Percentiles rank a stretch among this genome's conserved stretches.
phyloP scores from a whole-genome alignment of 2,113 vertebrate genomes.

The Picathartes gymnocephalus region DNA sequence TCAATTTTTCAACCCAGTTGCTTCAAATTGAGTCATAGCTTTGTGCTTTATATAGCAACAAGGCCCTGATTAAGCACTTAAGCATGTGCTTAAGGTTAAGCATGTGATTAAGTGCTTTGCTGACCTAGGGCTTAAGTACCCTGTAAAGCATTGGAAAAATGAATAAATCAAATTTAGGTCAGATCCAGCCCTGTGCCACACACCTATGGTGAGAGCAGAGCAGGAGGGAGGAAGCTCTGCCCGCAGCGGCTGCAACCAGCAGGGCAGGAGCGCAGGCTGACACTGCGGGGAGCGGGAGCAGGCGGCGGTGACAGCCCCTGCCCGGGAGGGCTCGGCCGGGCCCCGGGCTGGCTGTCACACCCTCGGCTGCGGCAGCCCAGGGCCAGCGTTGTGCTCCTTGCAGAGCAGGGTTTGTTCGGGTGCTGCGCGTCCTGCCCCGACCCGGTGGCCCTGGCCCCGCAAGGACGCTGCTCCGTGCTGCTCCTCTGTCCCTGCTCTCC shows the following conservation, averaged over 20 bases:
- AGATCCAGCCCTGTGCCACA: background rate
- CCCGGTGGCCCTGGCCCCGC: background rate
- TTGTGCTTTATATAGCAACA: slow-evolving; percentile 46
- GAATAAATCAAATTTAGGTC: slow-evolving; percentile 65
- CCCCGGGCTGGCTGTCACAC: slow-evolving; percentile 35
- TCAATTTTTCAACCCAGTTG: background rate
- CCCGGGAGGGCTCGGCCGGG: background rate
- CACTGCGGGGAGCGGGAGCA: background rate
- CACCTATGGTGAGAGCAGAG: slow-evolving; percentile 13
- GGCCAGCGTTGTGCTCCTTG: background rate
- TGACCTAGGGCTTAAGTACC: slow-evolving; percentile 58
- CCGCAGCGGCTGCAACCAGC: background rate
- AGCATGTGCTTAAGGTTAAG: slow-evolving; percentile 66
- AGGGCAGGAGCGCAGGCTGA: slow-evolving; percentile 33
- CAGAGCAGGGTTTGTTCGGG: background rate
- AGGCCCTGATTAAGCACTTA: slow-evolving; percentile 60
- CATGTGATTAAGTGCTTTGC: slow-evolving; percentile 60
- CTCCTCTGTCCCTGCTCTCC: background rate
- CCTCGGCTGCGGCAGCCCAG: background rate
- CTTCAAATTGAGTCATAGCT: slow-evolving; percentile 25
- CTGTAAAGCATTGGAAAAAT: slow-evolving; percentile 52
- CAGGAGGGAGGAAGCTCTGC: slow-evolving; percentile 23
- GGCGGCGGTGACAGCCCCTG: background rate
- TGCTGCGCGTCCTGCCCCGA: background rate
- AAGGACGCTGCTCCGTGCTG: background rate